Percentiles rank a stretch among this genome's conserved stretches.
phyloP scores from a whole-genome alignment of 2,797 vertebrate species.

The Vireo griseus region DNA sequence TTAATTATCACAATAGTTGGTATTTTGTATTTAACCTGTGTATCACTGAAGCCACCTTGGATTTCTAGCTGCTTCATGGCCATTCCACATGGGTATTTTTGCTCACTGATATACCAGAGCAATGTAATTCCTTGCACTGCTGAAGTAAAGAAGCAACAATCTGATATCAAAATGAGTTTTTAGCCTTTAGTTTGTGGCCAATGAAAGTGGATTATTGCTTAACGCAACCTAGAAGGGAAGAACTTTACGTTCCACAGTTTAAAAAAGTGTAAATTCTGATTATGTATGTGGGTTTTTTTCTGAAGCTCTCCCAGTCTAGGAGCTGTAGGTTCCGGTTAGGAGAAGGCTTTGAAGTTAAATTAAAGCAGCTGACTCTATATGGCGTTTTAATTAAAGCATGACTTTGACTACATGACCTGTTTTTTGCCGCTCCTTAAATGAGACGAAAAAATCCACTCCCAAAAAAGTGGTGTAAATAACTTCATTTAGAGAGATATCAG shows the following conservation, averaged over 20 bases:
- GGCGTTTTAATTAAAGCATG: too few species aligned
- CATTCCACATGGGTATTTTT: neutral
- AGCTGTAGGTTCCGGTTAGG: neutral
- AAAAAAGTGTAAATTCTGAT: neutral
- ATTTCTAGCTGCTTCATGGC: neutral
- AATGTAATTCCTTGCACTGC: neutral
- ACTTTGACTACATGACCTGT: too few species aligned
- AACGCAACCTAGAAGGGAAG: neutral
- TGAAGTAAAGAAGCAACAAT: neutral
- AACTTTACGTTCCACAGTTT: rapidly evolving
- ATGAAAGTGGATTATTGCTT: neutral
- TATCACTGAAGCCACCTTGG: neutral
- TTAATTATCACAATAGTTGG: neutral
- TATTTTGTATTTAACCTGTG: rapidly evolving
- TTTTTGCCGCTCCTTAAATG: too few species aligned
- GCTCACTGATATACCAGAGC: neutral
- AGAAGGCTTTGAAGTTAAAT: neutral
- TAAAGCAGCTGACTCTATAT: neutral
- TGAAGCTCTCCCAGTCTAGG: neutral
- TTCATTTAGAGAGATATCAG: neutral
- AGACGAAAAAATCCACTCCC: neutral
- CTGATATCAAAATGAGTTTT: neutral
- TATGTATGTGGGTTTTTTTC: neutral
- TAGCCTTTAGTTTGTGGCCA: neutral
- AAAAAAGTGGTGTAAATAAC: neutral